phyloP scores from a whole-genome alignment of 2,888 invertebrate species.

The Hydropsyche betteni region DNA sequence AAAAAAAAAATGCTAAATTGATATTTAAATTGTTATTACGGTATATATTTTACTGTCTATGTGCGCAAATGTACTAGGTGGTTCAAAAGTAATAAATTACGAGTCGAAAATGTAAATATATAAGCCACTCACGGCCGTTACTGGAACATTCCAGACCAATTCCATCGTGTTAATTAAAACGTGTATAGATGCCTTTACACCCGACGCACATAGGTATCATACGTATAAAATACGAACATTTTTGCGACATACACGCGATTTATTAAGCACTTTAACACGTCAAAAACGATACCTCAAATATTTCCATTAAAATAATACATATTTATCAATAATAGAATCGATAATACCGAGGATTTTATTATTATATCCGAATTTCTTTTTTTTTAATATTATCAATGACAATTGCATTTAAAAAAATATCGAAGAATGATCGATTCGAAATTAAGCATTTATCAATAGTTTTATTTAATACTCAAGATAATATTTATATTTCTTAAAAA shows the following conservation, averaged over 20 bases:
- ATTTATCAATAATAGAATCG: no score
- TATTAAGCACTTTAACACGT: background rate
- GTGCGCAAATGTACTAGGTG: background rate
- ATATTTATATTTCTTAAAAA: no score
- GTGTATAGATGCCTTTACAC: conserved; percentile 37
- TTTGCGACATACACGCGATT: background rate
- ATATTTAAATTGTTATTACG: conserved; percentile 5
- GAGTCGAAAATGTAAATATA: conserved; percentile 40
- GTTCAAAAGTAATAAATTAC: conserved; percentile 35
- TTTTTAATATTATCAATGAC: no score
- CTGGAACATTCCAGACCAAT: conserved; percentile 41
- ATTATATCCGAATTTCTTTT: no score
- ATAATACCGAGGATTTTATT: no score
- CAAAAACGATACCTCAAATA: background rate
- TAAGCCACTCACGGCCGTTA: conserved; percentile 36
- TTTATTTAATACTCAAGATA: no score
- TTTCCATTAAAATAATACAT: no score
- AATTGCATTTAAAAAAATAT: no score
- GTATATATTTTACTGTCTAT: background rate
- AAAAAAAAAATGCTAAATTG: no score
- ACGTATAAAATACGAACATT: background rate
- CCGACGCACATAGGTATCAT: background rate
- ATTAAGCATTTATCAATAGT: no score
- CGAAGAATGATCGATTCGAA: no score
- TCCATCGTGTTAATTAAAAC: conserved; percentile 51